A percentile compares a stretch with the other conserved stretches of the same genome.
Evolutionary conservation across 2,113 vertebrate species (phyloP).

Genomic region (Rhynchopsitta pachyrhyncha): DNA sequence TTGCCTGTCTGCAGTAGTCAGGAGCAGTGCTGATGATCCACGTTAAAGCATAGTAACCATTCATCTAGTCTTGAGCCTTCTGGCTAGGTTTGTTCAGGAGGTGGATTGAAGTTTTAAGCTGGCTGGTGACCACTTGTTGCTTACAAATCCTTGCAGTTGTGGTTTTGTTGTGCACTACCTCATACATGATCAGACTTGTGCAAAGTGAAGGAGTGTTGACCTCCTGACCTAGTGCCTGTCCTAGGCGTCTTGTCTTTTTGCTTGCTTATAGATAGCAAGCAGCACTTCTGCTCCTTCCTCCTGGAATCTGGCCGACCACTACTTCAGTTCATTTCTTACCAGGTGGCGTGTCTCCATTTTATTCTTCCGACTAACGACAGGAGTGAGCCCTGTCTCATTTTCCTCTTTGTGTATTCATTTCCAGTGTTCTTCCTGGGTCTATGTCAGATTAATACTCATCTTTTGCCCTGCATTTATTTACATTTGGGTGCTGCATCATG

Average conservation of each 20-base stretch:
- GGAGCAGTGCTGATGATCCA: background rate
- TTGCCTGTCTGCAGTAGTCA: background rate
- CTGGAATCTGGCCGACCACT: background rate
- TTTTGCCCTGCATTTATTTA: background rate
- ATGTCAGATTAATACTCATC: background rate
- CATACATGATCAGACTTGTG: background rate
- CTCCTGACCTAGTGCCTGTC: background rate
- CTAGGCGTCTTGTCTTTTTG: background rate
- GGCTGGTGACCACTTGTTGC: background rate
- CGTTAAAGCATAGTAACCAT: background rate
- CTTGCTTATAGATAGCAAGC: background rate
- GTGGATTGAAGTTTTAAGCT: background rate
- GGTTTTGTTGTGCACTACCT: background rate
- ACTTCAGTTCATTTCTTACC: background rate
- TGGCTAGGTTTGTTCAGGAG: background rate
- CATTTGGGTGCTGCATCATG: rapidly evolving
- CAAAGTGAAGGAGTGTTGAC: background rate
- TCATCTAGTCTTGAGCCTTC: background rate
- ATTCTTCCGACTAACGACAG: background rate
- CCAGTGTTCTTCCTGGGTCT: background rate
- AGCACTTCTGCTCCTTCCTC: background rate
- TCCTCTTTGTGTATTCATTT: background rate
- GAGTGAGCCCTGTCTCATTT: background rate
- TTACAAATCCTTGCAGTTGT: background rate
- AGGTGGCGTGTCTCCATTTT: background rate